A percentile compares a stretch with the other conserved stretches of the same genome.
Evolutionary conservation across 30 jellyfish, hydroid and myxozoan genomes (phyloP).

Genomic region (Cassiopea andromeda): DNA sequence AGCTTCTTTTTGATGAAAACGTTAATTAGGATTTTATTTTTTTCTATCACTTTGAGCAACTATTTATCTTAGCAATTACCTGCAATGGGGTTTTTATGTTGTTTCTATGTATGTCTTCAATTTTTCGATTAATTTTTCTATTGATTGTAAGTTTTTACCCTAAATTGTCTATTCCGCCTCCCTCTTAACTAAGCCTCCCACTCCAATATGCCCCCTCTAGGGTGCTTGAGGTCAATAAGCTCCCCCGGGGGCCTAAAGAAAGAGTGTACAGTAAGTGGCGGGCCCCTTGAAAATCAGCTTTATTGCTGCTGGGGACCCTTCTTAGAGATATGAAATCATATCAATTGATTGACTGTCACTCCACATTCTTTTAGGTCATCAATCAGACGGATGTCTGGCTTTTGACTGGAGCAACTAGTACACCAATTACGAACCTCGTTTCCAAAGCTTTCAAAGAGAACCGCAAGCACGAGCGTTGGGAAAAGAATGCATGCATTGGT

Average conservation of each 20-base stretch:
- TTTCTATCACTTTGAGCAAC: neutral
- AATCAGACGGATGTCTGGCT: constrained; percentile 38
- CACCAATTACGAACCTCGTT: constrained; percentile 21
- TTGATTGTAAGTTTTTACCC: too few relatives aligned
- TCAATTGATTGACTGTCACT: neutral
- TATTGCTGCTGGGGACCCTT: neutral
- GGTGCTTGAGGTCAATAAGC: too few relatives aligned
- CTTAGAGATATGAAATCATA: neutral
- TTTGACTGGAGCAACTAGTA: constrained; percentile 44
- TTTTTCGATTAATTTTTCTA: too few relatives aligned
- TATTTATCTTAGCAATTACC: too few relatives aligned
- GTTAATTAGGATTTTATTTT: neutral
- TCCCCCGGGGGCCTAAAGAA: too few relatives aligned
- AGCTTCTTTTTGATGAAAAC: neutral
- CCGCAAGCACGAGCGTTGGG: constrained; percentile 16
- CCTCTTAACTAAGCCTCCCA: too few relatives aligned
- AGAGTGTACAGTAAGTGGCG: neutral
- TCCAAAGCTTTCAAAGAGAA: constrained; percentile 22
- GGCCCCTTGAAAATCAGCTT: neutral
- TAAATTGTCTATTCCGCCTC: too few relatives aligned
- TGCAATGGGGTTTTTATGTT: too few relatives aligned
- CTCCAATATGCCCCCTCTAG: too few relatives aligned
- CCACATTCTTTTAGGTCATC: neutral
- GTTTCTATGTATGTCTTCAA: too few relatives aligned
- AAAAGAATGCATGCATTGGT: constrained; percentile 57